These are phyloP conservation scores for Chrysomela aeneicollis DNA, from an alignment of 2,888 invertebrate genomes.

Conservation along the genomic window DNA sequence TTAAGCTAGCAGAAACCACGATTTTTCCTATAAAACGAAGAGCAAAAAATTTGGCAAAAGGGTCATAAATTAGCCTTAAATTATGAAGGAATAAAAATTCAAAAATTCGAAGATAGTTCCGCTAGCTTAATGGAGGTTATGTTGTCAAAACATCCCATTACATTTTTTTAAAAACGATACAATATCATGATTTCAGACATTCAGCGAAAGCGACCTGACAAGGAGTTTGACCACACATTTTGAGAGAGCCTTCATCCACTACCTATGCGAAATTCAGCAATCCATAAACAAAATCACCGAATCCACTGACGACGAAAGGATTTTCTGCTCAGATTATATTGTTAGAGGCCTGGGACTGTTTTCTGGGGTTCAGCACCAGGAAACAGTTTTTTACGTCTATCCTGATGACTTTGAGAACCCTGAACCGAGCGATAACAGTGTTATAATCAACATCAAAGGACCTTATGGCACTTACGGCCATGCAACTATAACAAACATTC, in stretches of 20 bases:
- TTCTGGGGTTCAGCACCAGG: constrained; percentile 66
- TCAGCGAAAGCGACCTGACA: constrained; percentile 66
- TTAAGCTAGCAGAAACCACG: no score
- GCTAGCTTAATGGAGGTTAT: no score
- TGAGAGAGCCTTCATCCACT: constrained; percentile 67
- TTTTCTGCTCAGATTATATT: constrained; percentile 63
- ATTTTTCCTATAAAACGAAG: no score
- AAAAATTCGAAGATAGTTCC: no score
- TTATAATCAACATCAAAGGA: constrained; percentile 55
- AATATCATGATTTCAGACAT: no score
- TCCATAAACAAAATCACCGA: constrained; percentile 48
- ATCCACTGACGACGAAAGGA: constrained; percentile 35
- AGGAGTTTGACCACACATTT: constrained; percentile 64
- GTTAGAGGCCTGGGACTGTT: constrained; percentile 70
- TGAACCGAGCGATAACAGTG: constrained; percentile 37
- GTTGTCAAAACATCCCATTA: no score
- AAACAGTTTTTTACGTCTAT: constrained; percentile 68
- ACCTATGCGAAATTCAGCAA: constrained; percentile 63
- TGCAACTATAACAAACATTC: constrained; percentile 45
- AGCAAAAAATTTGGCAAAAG: no score
- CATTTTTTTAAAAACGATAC: no score
- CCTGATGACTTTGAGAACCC: constrained; percentile 42
- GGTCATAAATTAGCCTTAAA: no score
- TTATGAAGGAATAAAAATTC: no score
- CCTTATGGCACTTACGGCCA: constrained; percentile 54